These are phyloP conservation scores for Toxotes lorentzi DNA, from an alignment of 2,797 vertebrate genomes.

Conservation along the genomic window DNA sequence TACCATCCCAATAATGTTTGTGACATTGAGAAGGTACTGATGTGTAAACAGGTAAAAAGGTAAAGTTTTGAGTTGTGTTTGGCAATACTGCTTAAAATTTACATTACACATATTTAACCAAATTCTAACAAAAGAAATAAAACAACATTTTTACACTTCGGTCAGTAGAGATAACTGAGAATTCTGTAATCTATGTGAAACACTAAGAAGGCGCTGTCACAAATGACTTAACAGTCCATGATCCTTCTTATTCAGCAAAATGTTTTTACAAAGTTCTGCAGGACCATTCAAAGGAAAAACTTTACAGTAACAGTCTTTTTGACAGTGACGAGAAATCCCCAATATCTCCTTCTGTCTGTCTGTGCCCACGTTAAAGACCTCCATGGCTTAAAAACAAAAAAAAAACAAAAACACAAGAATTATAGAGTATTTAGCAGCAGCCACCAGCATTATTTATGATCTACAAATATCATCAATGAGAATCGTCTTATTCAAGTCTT, in stretches of 20 bases:
- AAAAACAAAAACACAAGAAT: no score
- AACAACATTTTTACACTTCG: not conserved
- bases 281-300: not conserved
- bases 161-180: not conserved
- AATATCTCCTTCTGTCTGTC: not conserved
- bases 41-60: constrained; percentile 34
- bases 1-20: not conserved
- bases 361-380: not conserved
- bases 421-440: no score
- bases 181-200: not conserved
- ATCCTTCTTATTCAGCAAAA: not conserved
- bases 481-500: not conserved
- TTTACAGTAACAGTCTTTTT: not conserved
- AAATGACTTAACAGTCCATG: not conserved
- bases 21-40: not conserved
- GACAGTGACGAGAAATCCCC: not conserved
- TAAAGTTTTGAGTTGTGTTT: constrained; percentile 14
- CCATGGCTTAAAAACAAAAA: no score
- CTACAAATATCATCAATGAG: not conserved
- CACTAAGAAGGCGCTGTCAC: not conserved
- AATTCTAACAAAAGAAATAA: not conserved
- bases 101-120: not conserved
- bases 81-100: constrained; percentile 6
- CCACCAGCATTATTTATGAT: not conserved
- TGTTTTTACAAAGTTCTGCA: no score